Conservation (phyloP, 2,113 vertebrate genomes). For the Mystacornis crossleyi region DNA sequence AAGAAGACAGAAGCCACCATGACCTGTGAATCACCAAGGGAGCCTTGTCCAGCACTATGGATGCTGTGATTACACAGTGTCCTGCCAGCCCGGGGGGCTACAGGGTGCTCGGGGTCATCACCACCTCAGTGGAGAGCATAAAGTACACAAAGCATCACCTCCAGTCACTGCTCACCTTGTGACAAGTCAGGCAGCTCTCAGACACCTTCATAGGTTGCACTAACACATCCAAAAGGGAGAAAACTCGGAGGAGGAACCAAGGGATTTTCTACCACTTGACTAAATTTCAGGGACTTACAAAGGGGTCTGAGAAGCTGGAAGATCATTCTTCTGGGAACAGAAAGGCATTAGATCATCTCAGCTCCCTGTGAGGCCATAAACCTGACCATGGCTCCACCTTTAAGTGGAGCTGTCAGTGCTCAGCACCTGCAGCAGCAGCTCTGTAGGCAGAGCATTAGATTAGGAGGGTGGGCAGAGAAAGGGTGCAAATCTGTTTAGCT, state of each 20-base stretch:
- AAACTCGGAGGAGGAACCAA: accelerated
- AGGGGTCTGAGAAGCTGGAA: neutral
- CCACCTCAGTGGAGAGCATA: accelerated
- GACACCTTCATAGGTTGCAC: neutral
- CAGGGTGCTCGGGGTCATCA: accelerated
- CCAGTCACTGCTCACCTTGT: neutral
- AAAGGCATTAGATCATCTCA: neutral
- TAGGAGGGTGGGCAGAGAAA: neutral
- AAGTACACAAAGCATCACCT: neutral
- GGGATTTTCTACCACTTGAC: neutral
- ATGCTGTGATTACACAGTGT: neutral
- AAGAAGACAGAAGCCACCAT: neutral
- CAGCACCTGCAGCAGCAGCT: neutral
- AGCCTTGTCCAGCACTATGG: neutral
- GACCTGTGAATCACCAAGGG: neutral
- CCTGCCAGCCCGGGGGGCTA: neutral
- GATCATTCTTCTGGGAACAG: neutral
- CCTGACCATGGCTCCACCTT: too few relatives aligned
- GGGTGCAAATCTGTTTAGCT: neutral
- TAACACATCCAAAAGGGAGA: neutral
- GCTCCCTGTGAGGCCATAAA: neutral
- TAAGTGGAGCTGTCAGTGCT: neutral
- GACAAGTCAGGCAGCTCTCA: neutral
- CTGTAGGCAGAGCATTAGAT: neutral
- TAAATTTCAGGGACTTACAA: neutral